These are phyloP conservation scores for Tetragnatha montana DNA, from an alignment of 2,888 invertebrate species.

Conservation along the genomic window DNA sequence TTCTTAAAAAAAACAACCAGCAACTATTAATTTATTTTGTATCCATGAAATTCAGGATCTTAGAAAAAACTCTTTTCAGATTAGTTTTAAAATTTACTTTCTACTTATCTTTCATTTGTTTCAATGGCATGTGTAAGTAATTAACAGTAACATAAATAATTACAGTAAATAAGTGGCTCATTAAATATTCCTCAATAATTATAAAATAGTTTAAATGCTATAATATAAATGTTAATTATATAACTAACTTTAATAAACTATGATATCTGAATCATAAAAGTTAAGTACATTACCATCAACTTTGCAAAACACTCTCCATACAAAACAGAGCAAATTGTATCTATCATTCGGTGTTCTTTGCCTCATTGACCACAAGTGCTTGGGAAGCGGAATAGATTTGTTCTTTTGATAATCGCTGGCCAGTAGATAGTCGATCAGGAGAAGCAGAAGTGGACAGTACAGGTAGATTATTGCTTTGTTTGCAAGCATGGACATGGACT, in stretches of 20 bases:
- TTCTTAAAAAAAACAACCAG: too few species aligned
- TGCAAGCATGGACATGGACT: conserved; percentile 58
- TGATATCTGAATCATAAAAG: background rate
- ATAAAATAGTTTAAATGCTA: too few species aligned
- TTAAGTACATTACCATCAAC: conserved; percentile 1
- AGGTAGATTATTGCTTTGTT: conserved; percentile 22
- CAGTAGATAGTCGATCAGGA: conserved; percentile 27
- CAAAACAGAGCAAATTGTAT: background rate
- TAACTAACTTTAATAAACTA: background rate
- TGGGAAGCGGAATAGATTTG: background rate
- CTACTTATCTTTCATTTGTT: too few species aligned
- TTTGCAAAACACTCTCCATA: conserved; percentile 15
- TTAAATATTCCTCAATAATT: too few species aligned
- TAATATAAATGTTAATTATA: too few species aligned
- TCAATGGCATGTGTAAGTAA: too few species aligned
- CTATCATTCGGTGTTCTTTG: background rate
- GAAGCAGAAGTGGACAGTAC: conserved; percentile 13
- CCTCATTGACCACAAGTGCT: conserved; percentile 11
- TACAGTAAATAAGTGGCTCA: too few species aligned
- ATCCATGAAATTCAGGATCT: too few species aligned
- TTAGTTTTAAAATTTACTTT: too few species aligned
- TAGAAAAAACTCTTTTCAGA: too few species aligned
- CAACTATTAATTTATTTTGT: too few species aligned
- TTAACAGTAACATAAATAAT: too few species aligned
- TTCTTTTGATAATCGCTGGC: conserved; percentile 11